Conservation (phyloP, 2,113 vertebrate species). For the Pteropus alecto region DNA sequence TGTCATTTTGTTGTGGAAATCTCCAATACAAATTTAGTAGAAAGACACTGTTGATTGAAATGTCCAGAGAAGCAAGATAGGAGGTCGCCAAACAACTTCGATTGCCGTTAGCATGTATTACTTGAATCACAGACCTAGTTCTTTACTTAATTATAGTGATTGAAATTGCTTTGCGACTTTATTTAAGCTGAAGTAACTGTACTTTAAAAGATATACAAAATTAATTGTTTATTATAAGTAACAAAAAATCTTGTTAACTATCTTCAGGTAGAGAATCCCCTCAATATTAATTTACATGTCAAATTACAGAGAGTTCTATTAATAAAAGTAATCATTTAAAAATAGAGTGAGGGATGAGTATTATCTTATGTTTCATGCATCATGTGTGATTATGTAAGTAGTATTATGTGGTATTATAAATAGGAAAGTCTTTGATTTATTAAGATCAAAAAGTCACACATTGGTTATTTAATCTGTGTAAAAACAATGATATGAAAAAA, state of each 20-base stretch:
- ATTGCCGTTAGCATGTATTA: background rate
- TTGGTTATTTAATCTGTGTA: background rate
- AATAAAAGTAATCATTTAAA: background rate
- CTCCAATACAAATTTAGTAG: background rate
- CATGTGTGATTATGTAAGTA: background rate
- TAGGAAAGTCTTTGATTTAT: background rate
- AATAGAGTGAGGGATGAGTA: background rate
- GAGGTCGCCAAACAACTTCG: background rate
- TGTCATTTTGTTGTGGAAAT: background rate
- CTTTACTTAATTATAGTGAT: background rate
- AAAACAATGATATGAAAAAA: background rate
- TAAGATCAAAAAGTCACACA: background rate
- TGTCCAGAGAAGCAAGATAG: background rate
- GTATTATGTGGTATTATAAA: background rate
- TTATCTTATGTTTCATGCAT: background rate
- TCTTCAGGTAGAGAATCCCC: background rate
- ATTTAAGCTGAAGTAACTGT: background rate
- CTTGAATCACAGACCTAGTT: background rate
- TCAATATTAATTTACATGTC: background rate
- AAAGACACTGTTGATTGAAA: background rate
- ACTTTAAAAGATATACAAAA: conserved; percentile 13
- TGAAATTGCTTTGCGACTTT: background rate
- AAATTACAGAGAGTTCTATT: background rate
- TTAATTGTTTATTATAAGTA: conserved; percentile 31
- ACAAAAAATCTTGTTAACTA: background rate